Evolutionary conservation across 2,113 vertebrate species (phyloP).

Genomic region (Entelurus aequoreus): DNA sequence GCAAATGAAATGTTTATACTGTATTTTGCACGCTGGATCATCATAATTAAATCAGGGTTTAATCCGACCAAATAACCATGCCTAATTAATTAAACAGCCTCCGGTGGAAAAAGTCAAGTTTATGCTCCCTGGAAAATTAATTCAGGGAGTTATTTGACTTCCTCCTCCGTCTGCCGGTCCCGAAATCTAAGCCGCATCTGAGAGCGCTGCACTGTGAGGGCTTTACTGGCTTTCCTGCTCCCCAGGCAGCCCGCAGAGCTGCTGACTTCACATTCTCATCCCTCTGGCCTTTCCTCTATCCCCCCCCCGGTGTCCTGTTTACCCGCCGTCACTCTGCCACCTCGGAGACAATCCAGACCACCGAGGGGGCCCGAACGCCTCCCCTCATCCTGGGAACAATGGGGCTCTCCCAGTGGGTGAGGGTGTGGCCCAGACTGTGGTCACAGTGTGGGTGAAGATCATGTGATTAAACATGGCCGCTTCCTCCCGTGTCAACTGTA

Average conservation of each 20-base stretch:
- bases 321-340: constrained; percentile 64
- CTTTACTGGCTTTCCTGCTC: constrained; percentile 68
- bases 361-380: constrained; percentile 51
- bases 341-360: constrained; percentile 70
- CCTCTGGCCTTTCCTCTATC: constrained; percentile 54
- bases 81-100: constrained; percentile 14
- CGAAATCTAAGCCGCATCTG: constrained; percentile 44
- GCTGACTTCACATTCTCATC: constrained; percentile 69
- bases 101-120: constrained; percentile 17
- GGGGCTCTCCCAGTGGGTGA: constrained; percentile 33
- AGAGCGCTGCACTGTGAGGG: constrained; percentile 50
- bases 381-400: constrained; percentile 52
- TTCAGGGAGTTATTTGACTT: constrained; percentile 43
- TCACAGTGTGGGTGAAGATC: constrained; percentile 40
- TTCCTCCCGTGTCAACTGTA: constrained; percentile 40
- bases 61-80: constrained; percentile 17
- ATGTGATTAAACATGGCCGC: constrained; percentile 49
- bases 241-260: constrained; percentile 44
- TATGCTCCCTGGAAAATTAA: constrained; percentile 29
- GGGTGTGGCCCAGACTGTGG: constrained; percentile 45
- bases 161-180: constrained; percentile 37
- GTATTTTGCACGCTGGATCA: background rate
- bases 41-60: constrained; percentile 1
- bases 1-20: background rate
- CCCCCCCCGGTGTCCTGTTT: constrained; percentile 65